Base-by-base conservation (phyloP, 2,113 vertebrate species). In the Gallinago media region DNA sequence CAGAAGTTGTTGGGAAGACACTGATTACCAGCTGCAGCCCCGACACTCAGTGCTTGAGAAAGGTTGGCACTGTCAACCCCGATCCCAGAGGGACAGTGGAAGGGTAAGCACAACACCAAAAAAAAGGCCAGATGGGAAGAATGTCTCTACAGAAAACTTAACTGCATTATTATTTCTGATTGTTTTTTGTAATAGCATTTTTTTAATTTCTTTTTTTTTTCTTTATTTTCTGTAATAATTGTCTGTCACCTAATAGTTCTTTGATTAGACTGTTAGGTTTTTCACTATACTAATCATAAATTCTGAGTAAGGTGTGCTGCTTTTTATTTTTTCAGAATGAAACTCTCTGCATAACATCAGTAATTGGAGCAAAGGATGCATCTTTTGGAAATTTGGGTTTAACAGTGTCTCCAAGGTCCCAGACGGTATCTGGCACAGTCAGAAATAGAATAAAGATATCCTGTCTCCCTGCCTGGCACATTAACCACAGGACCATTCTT, bases 391-490 rank as follows among this genome's bases (percentile, higher is more conserved):
- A 93, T 80, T 44, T 72, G 76, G 82, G 31, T 13, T 83, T 75
- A 89, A 92, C 56, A 67, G 9, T 83, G 61, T 92, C 72, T 94
- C 56, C 75, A 65, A 88, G 49, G 73, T 88, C 85, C 83, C 85
- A 92, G 79, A 81, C 3, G 0, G 73, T 72, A 96, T 96, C 85
- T 96, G 92, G 94, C 90, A 90, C 32, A 59, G 61, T 83, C 82
- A 83, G 81, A 88, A 96, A 96, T 40, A 95, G 95, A 94, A 96
- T 84, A 83, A 94, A 96, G 65, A 94, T 93, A 95, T 89, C 85
- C 92, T 96, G 96, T 93, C 95, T 94, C 61, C 68, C 67, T 90
- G 90, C 29, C 95, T 95, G 96, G 94, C 90, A 80, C 83, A 71
- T 92, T 96, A 92, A 72, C 92, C 75, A 86, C 92, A 86, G 73